These are phyloP conservation scores for Oscarella lobularis DNA, from an alignment of 37 sponge, comb jelly and placozoan species.

Conservation along the genomic window DNA sequence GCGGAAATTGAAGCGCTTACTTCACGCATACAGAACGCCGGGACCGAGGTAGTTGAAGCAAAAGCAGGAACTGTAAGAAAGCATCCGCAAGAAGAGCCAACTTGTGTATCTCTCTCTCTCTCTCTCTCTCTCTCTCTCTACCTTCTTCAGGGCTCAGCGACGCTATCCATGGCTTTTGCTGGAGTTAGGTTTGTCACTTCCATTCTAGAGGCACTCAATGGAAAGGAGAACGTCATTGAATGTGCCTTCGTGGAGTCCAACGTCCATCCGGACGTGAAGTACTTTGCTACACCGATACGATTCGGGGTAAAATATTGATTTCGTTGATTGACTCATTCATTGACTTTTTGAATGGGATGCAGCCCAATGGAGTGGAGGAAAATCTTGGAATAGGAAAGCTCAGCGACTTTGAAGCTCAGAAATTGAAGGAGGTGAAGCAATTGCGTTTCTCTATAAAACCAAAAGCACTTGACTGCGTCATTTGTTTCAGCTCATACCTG, in stretches of 20 bases:
- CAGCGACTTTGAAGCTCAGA: conserved; percentile 73
- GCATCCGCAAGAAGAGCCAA: neutral
- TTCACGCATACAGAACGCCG: conserved; percentile 93
- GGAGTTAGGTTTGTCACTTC: conserved; percentile 70
- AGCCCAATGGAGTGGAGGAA: conserved; percentile 61
- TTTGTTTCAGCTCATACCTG: conserved; percentile 49
- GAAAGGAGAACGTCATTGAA: conserved; percentile 60
- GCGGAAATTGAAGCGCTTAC: conserved; percentile 74
- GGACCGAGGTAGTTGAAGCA: conserved; percentile 98
- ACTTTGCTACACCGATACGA: conserved; percentile 82
- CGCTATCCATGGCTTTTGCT: conserved; percentile 97
- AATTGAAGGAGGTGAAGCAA: conserved; percentile 43
- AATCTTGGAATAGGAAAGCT: conserved; percentile 74
- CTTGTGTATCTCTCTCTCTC: neutral
- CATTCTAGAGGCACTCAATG: conserved; percentile 48
- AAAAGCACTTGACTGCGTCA: too few species aligned
- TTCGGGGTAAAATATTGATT: conserved; percentile 64
- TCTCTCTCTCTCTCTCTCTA: neutral
- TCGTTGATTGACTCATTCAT: too few species aligned
- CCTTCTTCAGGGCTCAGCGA: conserved; percentile 85
- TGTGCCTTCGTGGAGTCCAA: conserved; percentile 86
- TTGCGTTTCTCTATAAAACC: too few species aligned
- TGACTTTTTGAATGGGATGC: neutral
- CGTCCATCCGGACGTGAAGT: conserved; percentile 68
- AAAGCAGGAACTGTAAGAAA: conserved; percentile 95